These are phyloP conservation scores for Morpho achilles DNA, from an alignment of 2,888 invertebrate genomes.

Conservation along the genomic window DNA sequence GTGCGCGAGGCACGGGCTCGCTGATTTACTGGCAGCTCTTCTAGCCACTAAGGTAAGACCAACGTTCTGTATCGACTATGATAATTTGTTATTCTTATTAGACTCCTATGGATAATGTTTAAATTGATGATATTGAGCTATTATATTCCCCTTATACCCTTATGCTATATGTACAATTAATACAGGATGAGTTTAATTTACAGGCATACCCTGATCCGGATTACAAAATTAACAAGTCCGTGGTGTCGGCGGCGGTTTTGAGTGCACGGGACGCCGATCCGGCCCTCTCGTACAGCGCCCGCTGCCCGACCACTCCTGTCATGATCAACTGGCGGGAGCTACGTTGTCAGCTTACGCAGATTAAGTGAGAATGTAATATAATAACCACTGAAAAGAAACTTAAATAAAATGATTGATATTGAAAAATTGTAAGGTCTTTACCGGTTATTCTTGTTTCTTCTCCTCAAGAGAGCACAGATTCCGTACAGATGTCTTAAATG, in stretches of 20 bases:
- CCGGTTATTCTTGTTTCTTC: too few relatives aligned
- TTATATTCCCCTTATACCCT: too few relatives aligned
- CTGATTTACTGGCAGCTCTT: conserved; percentile 84
- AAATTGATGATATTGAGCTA: too few relatives aligned
- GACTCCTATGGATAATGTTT: too few relatives aligned
- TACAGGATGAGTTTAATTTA: too few relatives aligned
- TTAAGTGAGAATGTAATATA: conserved; percentile 37
- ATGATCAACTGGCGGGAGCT: conserved; percentile 96
- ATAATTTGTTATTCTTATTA: background rate
- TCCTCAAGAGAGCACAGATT: too few relatives aligned
- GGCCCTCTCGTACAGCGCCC: conserved; percentile 84
- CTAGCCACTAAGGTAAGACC: conserved; percentile 85
- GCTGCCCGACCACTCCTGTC: conserved; percentile 90
- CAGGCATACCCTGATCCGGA: conserved; percentile 94
- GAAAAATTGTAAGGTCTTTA: too few relatives aligned
- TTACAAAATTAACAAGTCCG: conserved; percentile 93
- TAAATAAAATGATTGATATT: too few relatives aligned
- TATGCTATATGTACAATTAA: too few relatives aligned
- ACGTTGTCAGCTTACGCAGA: conserved; percentile 41
- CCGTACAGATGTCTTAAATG: too few relatives aligned
- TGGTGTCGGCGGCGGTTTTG: conserved; percentile 83
- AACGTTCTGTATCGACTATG: background rate
- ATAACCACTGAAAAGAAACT: too few relatives aligned
- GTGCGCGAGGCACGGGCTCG: conserved; percentile 85
- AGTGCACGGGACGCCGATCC: conserved; percentile 75